phyloP scores from a whole-genome alignment of 2,888 invertebrate genomes.

The Patella ulyssiponensis region DNA sequence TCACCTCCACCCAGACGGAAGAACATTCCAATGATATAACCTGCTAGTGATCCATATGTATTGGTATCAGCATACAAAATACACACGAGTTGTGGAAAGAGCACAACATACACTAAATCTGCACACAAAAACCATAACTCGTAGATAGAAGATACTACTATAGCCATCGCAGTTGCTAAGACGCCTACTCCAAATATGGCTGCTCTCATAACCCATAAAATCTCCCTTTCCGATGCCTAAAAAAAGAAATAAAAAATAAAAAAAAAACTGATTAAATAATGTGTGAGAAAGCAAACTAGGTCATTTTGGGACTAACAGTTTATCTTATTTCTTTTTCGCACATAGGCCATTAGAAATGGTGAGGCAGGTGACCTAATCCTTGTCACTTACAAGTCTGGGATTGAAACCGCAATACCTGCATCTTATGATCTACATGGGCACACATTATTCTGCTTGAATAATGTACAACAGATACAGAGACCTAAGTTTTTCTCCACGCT shows the following conservation, averaged over 20 bases:
- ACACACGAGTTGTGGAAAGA: constrained; percentile 97
- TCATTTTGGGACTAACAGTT: no score
- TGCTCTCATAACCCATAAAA: constrained; percentile 88
- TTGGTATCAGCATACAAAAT: constrained; percentile 98
- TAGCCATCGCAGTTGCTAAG: constrained; percentile 92
- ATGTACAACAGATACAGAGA: no score
- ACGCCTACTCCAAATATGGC: constrained; percentile 93
- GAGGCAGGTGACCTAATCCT: no score
- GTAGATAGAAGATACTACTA: constrained; percentile 97
- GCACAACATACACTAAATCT: constrained; percentile 97
- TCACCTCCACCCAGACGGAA: constrained; percentile 70
- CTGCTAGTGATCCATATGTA: constrained; percentile 91
- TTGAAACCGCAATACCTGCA: no score
- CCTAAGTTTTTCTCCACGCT: neutral
- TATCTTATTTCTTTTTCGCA: no score
- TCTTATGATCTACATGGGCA: no score
- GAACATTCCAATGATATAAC: constrained; percentile 69
- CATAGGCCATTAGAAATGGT: no score
- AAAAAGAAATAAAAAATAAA: constrained; percentile 40
- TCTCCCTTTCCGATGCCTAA: constrained; percentile 96
- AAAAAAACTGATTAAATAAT: no score
- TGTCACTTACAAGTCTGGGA: no score
- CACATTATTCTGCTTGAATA: no score
- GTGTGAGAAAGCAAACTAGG: no score
- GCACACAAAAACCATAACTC: constrained; percentile 99